phyloP scores from a whole-genome alignment of 2,888 invertebrate species.

The Neuroscelio doddi region DNA sequence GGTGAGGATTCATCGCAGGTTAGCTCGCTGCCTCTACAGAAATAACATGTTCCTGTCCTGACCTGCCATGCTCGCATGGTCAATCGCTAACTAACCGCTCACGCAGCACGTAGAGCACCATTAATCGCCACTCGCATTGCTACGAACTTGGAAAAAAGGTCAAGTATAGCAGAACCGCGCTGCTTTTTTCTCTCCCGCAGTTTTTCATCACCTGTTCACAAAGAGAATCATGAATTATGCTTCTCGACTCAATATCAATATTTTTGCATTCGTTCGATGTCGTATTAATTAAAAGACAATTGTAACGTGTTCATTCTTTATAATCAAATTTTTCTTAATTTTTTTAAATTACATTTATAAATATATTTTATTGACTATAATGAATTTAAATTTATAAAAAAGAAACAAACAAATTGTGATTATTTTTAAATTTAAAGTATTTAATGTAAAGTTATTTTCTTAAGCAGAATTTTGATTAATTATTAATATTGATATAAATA shows the following conservation, averaged over 20 bases:
- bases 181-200: slow-evolving; percentile 36
- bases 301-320: too few relatives aligned
- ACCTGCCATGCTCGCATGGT: slow-evolving; percentile 59
- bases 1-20: slow-evolving; percentile 71
- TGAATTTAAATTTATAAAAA: too few relatives aligned
- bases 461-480: too few relatives aligned
- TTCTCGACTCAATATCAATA: slow-evolving; percentile 43
- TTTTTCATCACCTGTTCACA: slow-evolving; percentile 38
- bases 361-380: too few relatives aligned
- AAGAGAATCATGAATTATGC: slow-evolving; percentile 42
- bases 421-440: too few relatives aligned
- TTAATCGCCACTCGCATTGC: slow-evolving; percentile 54
- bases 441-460: too few relatives aligned
- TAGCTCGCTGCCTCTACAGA: slow-evolving; percentile 64
- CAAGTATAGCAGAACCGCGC: slow-evolving; percentile 64
- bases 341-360: too few relatives aligned
- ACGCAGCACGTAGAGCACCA: slow-evolving; percentile 57
- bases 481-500: too few relatives aligned
- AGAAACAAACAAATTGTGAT: too few relatives aligned
- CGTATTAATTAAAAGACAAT: slow-evolving; percentile 33
- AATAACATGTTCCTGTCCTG: slow-evolving; percentile 53
- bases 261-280: slow-evolving; percentile 32
- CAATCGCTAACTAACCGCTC: slow-evolving; percentile 58
- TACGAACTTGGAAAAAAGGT: slow-evolving; percentile 64
- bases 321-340: too few relatives aligned